Conservation (phyloP, 2,113 vertebrate genomes). For the Ailurus styani region DNA sequence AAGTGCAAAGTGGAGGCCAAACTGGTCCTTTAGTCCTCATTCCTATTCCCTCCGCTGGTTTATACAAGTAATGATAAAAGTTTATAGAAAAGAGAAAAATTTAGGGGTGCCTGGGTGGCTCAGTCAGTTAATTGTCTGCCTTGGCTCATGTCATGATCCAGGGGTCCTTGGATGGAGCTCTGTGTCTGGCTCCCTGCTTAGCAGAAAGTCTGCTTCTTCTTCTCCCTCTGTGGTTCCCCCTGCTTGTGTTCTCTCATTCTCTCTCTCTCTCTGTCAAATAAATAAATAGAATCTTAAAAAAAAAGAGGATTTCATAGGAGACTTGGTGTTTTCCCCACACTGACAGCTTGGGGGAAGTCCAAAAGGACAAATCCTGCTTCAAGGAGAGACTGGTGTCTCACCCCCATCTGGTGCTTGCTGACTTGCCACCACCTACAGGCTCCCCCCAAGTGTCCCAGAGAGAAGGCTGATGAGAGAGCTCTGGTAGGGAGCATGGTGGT, state of each 20-base stretch:
- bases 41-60: not conserved
- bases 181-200: not conserved
- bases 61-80: not conserved
- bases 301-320: not conserved
- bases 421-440: not conserved
- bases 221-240: not conserved
- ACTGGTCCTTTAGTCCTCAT: not conserved
- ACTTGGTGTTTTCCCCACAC: not conserved
- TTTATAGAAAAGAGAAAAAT: not conserved
- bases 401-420: not conserved
- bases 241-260: not conserved
- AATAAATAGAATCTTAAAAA: not conserved
- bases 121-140: not conserved
- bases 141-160: not conserved
- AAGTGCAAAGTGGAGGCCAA: not conserved
- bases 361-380: not conserved
- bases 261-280: not conserved
- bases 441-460: not conserved
- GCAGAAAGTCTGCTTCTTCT: not conserved
- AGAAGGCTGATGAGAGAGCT: not conserved
- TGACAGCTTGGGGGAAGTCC: not conserved
- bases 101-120: not conserved
- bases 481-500: not conserved
- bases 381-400: not conserved
- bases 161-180: not conserved